Evolutionary conservation across 2,888 invertebrate genomes (phyloP).

Genomic region (Philopedon plagiatum): DNA sequence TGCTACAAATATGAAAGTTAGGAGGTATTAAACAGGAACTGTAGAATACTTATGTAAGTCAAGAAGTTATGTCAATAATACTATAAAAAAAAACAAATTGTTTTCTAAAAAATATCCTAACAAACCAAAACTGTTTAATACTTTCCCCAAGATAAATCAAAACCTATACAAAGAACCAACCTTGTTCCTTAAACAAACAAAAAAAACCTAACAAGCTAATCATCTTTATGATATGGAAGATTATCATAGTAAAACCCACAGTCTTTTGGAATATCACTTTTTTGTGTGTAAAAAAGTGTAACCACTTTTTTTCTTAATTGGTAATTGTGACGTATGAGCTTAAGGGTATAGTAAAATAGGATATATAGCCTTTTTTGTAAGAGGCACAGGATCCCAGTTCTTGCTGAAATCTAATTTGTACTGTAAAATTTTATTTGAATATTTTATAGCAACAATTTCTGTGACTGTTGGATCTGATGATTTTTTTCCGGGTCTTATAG

Average conservation of each 20-base stretch:
- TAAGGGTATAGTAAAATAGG: constrained; percentile 24
- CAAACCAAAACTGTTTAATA: too few relatives aligned
- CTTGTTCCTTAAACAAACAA: too few relatives aligned
- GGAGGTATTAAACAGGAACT: background rate
- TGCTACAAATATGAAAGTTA: constrained; percentile 5
- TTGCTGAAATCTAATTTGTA: constrained; percentile 24
- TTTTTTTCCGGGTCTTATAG: too few relatives aligned
- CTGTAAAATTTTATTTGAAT: constrained; percentile 20
- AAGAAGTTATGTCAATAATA: background rate
- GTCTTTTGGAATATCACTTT: constrained; percentile 19
- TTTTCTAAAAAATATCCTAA: background rate
- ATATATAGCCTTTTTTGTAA: constrained; percentile 15
- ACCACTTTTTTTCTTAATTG: constrained; percentile 30
- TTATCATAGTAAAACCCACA: constrained; percentile 2
- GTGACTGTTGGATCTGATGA: too few relatives aligned
- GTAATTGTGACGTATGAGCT: constrained; percentile 26
- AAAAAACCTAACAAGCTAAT: background rate
- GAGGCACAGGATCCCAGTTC: constrained; percentile 22
- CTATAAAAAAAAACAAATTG: background rate
- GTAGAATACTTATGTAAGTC: background rate
- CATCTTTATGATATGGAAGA: background rate
- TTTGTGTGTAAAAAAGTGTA: constrained; percentile 13
- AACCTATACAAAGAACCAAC: too few relatives aligned
- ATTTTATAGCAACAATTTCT: constrained; percentile 27
- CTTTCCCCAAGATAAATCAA: background rate